Evolutionary conservation across 2,888 invertebrate genomes (phyloP).

Genomic region (Sepioteuthis lessoniana): DNA sequence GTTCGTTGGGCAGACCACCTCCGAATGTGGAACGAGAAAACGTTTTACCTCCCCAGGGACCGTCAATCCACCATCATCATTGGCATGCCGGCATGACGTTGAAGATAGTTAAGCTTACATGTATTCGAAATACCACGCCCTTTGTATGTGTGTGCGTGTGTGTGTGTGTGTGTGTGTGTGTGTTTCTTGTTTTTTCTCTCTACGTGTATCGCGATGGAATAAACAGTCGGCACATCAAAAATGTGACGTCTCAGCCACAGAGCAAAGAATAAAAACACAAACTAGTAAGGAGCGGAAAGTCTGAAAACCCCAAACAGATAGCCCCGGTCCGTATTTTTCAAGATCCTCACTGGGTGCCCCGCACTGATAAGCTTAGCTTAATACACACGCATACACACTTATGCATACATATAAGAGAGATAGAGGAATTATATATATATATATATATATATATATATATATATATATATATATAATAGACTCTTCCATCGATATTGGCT

Average conservation of each 20-base stretch:
- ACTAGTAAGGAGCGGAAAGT: neutral
- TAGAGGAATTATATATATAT: no score
- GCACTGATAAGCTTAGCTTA: neutral
- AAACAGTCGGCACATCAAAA: neutral
- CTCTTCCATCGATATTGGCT: no score
- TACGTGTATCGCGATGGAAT: slow-evolving; percentile 33
- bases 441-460: no score
- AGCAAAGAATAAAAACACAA: neutral
- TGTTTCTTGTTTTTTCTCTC: neutral
- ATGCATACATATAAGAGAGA: no score
- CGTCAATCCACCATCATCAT: neutral
- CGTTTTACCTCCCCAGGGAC: neutral
- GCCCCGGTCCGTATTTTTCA: neutral
- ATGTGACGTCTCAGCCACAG: neutral
- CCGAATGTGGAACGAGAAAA: neutral
- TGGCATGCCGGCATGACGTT: neutral
- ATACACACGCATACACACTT: neutral
- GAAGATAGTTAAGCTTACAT: neutral
- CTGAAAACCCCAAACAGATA: neutral
- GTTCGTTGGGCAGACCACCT: neutral
- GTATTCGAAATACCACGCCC: slow-evolving; percentile 33
- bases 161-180: no score
- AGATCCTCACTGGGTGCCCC: neutral
- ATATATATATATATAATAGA: no score
- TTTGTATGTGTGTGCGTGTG: no score